Conservation (phyloP, 2,113 vertebrate genomes). For the Halcyon senegalensis region DNA sequence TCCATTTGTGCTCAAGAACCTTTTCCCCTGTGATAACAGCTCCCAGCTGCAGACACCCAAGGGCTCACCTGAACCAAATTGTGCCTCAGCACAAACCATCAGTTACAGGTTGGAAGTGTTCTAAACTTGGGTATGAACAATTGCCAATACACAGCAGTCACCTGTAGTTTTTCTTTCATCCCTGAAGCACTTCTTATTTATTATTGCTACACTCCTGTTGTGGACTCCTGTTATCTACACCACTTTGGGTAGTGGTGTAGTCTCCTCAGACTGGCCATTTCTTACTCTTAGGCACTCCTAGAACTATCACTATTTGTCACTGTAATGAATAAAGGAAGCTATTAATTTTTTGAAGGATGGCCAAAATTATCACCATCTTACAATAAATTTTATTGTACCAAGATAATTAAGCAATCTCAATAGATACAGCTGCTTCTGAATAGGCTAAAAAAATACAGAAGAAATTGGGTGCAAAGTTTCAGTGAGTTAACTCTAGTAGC, state of each 20-base stretch:
- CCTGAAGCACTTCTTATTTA: not conserved
- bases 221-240: not conserved
- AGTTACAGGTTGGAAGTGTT: not conserved
- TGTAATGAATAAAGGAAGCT: not conserved
- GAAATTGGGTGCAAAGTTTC: not conserved
- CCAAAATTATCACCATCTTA: not conserved
- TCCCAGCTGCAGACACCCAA: not conserved
- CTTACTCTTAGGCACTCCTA: not conserved
- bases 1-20: not conserved
- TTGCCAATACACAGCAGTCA: not conserved
- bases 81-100: not conserved
- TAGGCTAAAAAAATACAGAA: not conserved
- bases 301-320: not conserved
- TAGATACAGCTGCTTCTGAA: not conserved
- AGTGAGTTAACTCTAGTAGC: not conserved
- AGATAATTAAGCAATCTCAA: slow-evolving; percentile 7
- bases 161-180: not conserved
- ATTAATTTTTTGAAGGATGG: slow-evolving; percentile 4
- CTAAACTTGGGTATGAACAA: not conserved
- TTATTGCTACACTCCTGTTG: not conserved
- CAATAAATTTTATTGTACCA: not conserved
- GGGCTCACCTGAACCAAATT: not conserved
- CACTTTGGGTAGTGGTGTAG: not conserved
- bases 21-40: not conserved
- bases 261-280: not conserved